Conservation (phyloP, 2,888 invertebrate genomes). For the Barypeithes pellucidus region DNA sequence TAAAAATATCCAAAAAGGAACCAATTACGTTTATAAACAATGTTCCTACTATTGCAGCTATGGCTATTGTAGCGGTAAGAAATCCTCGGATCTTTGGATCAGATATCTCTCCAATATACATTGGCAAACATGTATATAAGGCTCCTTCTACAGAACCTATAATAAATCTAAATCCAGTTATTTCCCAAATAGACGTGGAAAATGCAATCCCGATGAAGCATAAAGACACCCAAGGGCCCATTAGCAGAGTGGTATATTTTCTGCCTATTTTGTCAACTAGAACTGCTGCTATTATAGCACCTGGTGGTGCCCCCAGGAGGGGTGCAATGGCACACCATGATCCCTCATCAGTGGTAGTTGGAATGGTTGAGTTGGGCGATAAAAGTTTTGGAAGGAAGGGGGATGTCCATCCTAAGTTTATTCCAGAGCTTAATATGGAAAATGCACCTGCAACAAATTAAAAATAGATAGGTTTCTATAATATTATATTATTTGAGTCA, state of each 20-base stretch:
- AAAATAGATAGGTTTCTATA: slow-evolving; percentile 7
- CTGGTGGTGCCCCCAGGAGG: slow-evolving; percentile 77
- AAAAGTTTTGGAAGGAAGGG: slow-evolving; percentile 73
- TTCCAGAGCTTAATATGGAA: slow-evolving; percentile 63
- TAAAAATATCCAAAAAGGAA: slow-evolving; percentile 74
- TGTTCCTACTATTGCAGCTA: slow-evolving; percentile 73
- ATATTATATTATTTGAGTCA: too few relatives aligned
- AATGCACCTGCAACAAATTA: slow-evolving; percentile 61
- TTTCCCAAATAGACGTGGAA: slow-evolving; percentile 74
- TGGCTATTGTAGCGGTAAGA: slow-evolving; percentile 76
- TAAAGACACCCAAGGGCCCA: slow-evolving; percentile 70
- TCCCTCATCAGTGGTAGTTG: slow-evolving; percentile 72
- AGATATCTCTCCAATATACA: slow-evolving; percentile 76
- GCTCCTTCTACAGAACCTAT: slow-evolving; percentile 73
- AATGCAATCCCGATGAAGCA: slow-evolving; percentile 77
- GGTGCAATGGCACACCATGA: slow-evolving; percentile 80
- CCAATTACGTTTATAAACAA: slow-evolving; percentile 77
- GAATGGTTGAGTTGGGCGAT: slow-evolving; percentile 71
- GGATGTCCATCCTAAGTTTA: slow-evolving; percentile 75
- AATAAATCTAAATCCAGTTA: slow-evolving; percentile 70
- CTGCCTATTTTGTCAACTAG: slow-evolving; percentile 78
- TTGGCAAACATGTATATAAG: slow-evolving; percentile 70
- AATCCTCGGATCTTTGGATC: slow-evolving; percentile 75
- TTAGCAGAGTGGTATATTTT: slow-evolving; percentile 68
- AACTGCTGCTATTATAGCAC: slow-evolving; percentile 76